Percentiles rank a stretch among this genome's conserved stretches.
Conservation (phyloP, 2,888 invertebrate species). For the Penaeus monodon region DNA sequence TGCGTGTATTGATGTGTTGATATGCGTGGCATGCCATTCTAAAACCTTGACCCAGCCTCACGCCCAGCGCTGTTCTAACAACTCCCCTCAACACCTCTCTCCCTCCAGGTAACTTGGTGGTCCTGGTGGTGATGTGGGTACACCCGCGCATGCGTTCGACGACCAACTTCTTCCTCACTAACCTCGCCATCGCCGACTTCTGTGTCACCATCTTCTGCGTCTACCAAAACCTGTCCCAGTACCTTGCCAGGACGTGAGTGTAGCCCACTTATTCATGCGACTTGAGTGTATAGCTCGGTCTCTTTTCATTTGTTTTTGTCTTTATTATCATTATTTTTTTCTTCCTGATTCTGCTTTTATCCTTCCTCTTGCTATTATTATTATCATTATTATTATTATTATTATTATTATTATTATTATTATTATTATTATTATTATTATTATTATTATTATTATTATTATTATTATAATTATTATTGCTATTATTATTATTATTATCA, state of each 20-base stretch:
- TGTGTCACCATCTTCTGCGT: conserved; percentile 94
- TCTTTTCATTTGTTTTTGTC: no score
- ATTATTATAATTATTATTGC: no score
- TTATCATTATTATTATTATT: no score
- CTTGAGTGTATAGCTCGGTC: background rate
- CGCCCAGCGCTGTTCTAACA: background rate
- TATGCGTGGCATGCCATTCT: background rate
- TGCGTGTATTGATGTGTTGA: background rate
- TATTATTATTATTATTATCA: no score
- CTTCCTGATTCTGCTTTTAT: no score
- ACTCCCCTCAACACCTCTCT: background rate
- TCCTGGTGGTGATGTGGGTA: conserved; percentile 86
- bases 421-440: no score
- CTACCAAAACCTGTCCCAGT: conserved; percentile 87
- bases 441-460: no score
- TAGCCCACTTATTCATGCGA: no score
- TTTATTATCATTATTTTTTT: no score
- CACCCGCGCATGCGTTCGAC: conserved; percentile 87
- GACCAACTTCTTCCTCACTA: conserved; percentile 92
- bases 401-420: no score
- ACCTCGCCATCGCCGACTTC: conserved; percentile 89
- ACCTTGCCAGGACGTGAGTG: conserved; percentile 71
- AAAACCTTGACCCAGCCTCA: background rate
- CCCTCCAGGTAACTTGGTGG: conserved; percentile 84
- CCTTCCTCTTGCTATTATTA: no score